Base-by-base conservation (phyloP, 2,113 vertebrate species). In the Psophia crepitans region DNA sequence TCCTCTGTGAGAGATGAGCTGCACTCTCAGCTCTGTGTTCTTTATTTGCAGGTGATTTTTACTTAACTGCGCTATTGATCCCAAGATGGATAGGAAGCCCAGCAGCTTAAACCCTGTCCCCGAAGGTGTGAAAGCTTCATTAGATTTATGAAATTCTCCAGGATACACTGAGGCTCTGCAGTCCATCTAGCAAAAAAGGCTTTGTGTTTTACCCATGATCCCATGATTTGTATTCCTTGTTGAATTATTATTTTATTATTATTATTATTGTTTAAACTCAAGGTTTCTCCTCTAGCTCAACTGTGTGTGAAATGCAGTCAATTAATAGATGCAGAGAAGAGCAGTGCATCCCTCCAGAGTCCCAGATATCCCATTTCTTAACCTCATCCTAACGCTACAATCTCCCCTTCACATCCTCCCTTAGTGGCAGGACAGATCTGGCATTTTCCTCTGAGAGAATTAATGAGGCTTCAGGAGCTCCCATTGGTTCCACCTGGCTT, bases 51-150 rank as follows among this genome's bases (percentile, higher is more conserved):
- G 90, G 79, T 96, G 88, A 93, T 93, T 95, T 93, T 95, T 89
- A 81, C 80, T 90, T 97, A 94, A 88, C 80, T 92, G 88, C 15
- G 1, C 69, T 96, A 95, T 97, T 97, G 96, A 97, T 97, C 96
- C 92, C 43, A 68, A 92, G 95, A 97, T 82, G 83, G 90, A 96
- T 93, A 80, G 92, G 68, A 74, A 95, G 51, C 63, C 68, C 8
- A 5, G 76, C 49, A 96, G 83, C 79, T 66, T 78, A 81, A 77
- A 73, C 61, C 69, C 69, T 86, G 76, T 84, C 86, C 90, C 92
- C 2, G 1, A 77, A 81, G 80, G 79, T 84, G 32, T 63, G 85
- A 96, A 96, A 87, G 64, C 90, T 96, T 90, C 90, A 81, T 93
- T 90, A 96, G 80, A 95, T 90, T 97, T 95, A 94, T 93, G 44